phyloP scores from a whole-genome alignment of 2,113 vertebrate species.

The Rhinoderma darwinii region DNA sequence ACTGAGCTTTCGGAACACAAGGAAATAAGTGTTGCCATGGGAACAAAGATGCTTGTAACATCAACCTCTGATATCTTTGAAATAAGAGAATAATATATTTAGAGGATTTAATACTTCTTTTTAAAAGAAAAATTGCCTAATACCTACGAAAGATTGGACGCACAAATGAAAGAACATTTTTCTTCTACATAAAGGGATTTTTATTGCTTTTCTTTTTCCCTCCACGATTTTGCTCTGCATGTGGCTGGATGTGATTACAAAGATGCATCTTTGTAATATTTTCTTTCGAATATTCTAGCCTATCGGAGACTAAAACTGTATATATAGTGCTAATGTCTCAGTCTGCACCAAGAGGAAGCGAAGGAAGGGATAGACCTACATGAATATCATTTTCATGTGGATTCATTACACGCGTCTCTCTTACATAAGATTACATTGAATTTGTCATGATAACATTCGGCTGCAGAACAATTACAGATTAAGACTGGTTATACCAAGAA shows the following conservation, averaged over 20 bases:
- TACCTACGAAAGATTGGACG: neutral
- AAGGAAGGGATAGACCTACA: neutral
- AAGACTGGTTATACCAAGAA: neutral
- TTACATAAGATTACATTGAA: slow-evolving; percentile 11
- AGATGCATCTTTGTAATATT: slow-evolving; percentile 26
- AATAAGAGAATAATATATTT: neutral
- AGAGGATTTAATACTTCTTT: neutral
- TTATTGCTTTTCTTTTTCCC: neutral
- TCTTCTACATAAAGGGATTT: slow-evolving; percentile 20
- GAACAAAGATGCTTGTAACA: neutral
- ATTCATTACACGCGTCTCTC: neutral
- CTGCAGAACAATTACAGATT: neutral
- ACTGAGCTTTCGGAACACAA: neutral
- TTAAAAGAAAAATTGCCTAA: neutral
- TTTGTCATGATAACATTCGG: neutral
- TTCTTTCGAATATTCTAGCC: slow-evolving; percentile 23
- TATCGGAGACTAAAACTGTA: neutral
- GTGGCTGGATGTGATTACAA: slow-evolving; percentile 29
- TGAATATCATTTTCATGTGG: slow-evolving; percentile 7
- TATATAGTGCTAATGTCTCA: neutral
- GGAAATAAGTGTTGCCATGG: neutral
- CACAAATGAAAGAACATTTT: neutral
- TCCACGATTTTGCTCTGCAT: neutral
- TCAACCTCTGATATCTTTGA: neutral
- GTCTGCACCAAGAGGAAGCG: neutral